phyloP scores from a whole-genome alignment of 2,113 vertebrate species.

The Geococcyx californianus region DNA sequence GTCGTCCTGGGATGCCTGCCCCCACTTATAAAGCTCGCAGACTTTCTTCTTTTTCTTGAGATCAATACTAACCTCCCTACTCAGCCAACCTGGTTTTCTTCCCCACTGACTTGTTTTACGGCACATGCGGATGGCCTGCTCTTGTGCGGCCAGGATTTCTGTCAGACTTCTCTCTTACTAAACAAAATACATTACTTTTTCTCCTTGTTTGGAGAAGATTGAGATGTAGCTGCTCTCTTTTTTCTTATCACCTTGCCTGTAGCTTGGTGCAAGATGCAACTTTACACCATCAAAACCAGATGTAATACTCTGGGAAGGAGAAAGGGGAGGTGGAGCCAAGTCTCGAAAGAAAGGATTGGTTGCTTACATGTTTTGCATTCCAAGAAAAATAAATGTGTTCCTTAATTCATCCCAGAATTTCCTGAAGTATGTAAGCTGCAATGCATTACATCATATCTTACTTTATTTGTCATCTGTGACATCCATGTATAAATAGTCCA shows the following conservation, averaged over 20 bases:
- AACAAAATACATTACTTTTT: background rate
- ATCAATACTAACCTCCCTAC: too few relatives aligned
- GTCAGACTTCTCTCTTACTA: background rate
- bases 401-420: constrained; percentile 48
- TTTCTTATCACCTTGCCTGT: background rate
- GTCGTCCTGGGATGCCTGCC: too few relatives aligned
- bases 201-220: background rate
- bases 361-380: constrained; percentile 58
- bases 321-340: background rate
- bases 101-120: too few relatives aligned
- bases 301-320: background rate
- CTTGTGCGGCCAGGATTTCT: too few relatives aligned
- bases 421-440: constrained; percentile 32
- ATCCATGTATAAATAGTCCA: constrained; percentile 8
- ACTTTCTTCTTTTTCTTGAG: too few relatives aligned
- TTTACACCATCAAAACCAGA: background rate
- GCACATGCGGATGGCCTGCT: too few relatives aligned
- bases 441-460: constrained; percentile 28
- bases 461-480: constrained; percentile 34
- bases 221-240: background rate
- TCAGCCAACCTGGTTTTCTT: too few relatives aligned
- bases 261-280: background rate
- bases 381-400: constrained; percentile 57
- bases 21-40: too few relatives aligned
- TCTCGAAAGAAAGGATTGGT: background rate